phyloP scores from a whole-genome alignment of 2,888 invertebrate species.

The Temnothorax ravouxi region DNA sequence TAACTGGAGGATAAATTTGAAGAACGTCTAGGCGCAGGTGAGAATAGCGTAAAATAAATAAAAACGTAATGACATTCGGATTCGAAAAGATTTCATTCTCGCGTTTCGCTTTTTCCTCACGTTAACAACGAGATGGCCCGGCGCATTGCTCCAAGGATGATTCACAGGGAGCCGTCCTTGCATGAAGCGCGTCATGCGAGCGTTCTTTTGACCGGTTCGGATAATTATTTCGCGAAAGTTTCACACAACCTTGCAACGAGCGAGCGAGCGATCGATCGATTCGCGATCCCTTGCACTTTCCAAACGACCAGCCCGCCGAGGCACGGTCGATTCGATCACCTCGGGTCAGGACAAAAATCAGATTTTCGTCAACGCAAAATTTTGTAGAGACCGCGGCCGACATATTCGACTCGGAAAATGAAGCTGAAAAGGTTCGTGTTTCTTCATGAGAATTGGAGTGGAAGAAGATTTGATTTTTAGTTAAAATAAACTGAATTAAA shows the following conservation, averaged over 20 bases:
- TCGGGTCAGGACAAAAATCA: not conserved
- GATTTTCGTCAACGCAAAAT: not conserved
- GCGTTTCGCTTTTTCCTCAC: not conserved
- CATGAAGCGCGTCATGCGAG: constrained; percentile 45
- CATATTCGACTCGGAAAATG: not conserved
- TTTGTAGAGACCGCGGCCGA: not conserved
- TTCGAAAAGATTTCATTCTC: not conserved
- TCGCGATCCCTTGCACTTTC: constrained; percentile 30
- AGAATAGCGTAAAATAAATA: not conserved
- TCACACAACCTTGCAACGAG: constrained; percentile 50
- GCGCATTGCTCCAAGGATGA: constrained; percentile 54
- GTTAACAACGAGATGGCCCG: not conserved
- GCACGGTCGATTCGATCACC: not conserved
- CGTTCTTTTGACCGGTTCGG: constrained; percentile 60
- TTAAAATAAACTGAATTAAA: not conserved
- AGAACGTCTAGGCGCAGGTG: not conserved
- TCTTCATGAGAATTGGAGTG: not conserved
- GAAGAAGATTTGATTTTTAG: not conserved
- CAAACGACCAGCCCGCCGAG: not conserved
- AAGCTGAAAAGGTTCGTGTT: not conserved
- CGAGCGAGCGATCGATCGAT: constrained; percentile 33
- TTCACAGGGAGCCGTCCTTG: constrained; percentile 61
- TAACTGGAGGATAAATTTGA: not conserved
- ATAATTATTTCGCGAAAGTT: constrained; percentile 65
- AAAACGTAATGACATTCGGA: not conserved